Conservation (phyloP, 2,113 vertebrate species). For the Varanus komodoensis region DNA sequence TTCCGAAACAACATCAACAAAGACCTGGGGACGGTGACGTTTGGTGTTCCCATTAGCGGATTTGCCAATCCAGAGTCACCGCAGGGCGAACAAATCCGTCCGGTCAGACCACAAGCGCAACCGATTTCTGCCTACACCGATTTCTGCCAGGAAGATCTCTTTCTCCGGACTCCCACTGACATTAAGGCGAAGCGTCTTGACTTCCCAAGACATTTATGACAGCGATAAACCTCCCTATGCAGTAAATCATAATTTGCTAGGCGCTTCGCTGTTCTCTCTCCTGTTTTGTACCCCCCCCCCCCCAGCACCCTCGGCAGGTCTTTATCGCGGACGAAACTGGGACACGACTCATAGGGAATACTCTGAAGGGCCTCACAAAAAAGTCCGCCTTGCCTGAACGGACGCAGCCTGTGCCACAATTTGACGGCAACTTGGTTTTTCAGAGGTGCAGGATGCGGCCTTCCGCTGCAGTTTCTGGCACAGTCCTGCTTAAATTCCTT, state of each 20-base stretch:
- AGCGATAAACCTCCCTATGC: not conserved
- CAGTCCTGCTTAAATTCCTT: not conserved
- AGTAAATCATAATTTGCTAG: not conserved
- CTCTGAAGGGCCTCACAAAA: too few species aligned
- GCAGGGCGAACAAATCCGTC: not conserved
- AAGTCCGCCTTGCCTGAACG: not conserved
- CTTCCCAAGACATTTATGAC: constrained; percentile 1
- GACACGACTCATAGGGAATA: too few species aligned
- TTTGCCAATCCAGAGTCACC: not conserved
- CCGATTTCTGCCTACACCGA: not conserved
- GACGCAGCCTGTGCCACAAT: not conserved
- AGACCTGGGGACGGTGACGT: not conserved
- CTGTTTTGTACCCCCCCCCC: too few species aligned
- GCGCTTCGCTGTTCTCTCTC: not conserved
- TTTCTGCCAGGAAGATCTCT: not conserved
- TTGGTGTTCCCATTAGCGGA: too few species aligned
- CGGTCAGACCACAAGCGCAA: not conserved
- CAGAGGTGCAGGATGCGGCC: not conserved
- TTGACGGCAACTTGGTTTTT: not conserved
- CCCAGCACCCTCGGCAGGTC: too few species aligned
- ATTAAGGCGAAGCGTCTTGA: not conserved
- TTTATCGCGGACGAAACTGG: too few species aligned
- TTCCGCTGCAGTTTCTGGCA: too few species aligned
- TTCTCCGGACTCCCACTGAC: not conserved
- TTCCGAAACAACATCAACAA: not conserved